Conservation (phyloP, 2,888 invertebrate genomes). For the Ophion obscuratus region DNA sequence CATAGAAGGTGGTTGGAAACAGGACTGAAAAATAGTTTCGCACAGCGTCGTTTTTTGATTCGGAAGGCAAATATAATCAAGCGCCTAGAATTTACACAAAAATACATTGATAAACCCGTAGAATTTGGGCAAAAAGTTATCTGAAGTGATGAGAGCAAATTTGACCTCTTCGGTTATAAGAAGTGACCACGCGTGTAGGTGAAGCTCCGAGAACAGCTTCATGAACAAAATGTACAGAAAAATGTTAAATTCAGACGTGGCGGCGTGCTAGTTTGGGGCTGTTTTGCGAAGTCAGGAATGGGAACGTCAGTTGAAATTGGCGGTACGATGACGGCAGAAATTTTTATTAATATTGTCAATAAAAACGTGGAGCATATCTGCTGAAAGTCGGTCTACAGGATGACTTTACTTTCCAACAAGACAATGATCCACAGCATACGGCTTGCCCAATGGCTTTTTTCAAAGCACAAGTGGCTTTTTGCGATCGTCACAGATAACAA, state of each 20-base stretch:
- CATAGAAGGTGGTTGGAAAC: too few relatives aligned
- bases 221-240: background rate
- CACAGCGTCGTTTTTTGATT: too few relatives aligned
- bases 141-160: background rate
- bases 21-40: too few relatives aligned
- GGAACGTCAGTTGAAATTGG: background rate
- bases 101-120: background rate
- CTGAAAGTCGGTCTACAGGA: background rate
- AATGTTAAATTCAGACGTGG: too few relatives aligned
- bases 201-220: background rate
- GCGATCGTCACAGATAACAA: background rate
- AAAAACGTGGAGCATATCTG: background rate
- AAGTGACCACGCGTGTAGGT: background rate
- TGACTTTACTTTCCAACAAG: too few relatives aligned
- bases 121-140: background rate
- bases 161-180: background rate
- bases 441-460: too few relatives aligned
- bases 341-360: background rate
- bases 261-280: too few relatives aligned
- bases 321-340: background rate
- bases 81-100: too few relatives aligned
- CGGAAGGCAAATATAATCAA: too few relatives aligned
- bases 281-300: background rate
- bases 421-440: background rate
- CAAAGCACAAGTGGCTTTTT: background rate